Evolutionary conservation across 2,888 invertebrate genomes (phyloP), one percentile per base, ranked within the genome.

Genomic region (Pseudococcus jackbeardsleyi): DNA sequence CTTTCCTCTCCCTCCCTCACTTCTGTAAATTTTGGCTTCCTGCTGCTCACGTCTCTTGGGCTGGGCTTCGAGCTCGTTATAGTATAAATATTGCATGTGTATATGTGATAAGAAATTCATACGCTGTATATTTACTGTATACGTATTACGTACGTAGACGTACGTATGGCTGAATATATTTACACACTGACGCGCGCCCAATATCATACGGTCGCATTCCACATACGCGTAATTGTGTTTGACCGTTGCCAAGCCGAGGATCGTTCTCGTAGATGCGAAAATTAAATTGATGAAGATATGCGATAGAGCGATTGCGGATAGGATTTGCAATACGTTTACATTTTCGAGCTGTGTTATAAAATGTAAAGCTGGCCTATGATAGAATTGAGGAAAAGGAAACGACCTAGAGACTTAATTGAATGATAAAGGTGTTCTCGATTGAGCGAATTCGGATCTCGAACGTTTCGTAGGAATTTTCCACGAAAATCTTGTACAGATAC

Each of bases 171-270:
- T 59, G n/a, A n/a, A 59, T 64, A 64, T 22, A 64, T 72, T 33
- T 72, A 33, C 39, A 33, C 33, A 39, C 72, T 72, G 72, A 72
- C 72, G 72, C 39, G 33, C 33, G 72, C 72, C 72, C 72, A 72
- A 72, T 72, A 72, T 72, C 72, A 72, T 72, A 72, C 72, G 72
- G 72, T 72, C 72, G 72, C 72, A 72, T 72, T 72, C 72, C 72
- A 72, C 72, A 33, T 72, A 72, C 72, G 72, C 72, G 72, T 72
- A 72, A 72, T 72, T 72, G 72, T 33, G 33, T 72, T 72, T 17
- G 72, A 72, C 33, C 72, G 72, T 72, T 72, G 72, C 72, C 72
- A 72, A 72, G 72, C 72, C 6, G 17, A 72, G 72, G 33, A 72
- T 33, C 26, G 33, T 72, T 64, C 64, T 64, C 72, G 33, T 33